Evolutionary conservation across 2,113 vertebrate genomes (phyloP), one percentile per base, ranked within the genome.

Genomic region (Ranitomeya variabilis): DNA sequence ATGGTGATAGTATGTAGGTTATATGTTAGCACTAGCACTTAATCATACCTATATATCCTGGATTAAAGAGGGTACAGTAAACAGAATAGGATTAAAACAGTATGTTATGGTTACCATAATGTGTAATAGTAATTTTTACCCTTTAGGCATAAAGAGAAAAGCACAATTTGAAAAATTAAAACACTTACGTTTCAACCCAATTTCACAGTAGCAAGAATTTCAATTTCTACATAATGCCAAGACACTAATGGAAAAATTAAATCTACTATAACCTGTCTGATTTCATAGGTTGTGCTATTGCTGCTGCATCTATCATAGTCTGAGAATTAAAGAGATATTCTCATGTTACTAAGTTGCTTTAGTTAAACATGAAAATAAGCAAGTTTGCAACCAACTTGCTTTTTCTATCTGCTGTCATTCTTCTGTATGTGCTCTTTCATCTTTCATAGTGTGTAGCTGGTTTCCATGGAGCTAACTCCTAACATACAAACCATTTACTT

Each of bases 121-220:
- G 12, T 67, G 21, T 23, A 9, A 8, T 67, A 67, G 64, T 67
- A 5, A 26, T 26, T 69, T 13, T 69, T 18, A 74, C 71, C 71
- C 16, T 45, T 6, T 8, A 74, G 31, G 37, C 8, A 57, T 57
- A 57, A 57, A 74, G 21, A 45, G 1, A n/a, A 67, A 67, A 74
- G 14, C 31, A 9, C 15, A 45, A 37, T 74, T 60, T 80, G 7
- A 60, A 59, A 60, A 80, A 60, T 60, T 59, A 83, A 83, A 82
- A 81, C 13, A 16, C n/a, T 62, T 85, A 18, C 15, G 55, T 78
- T 59, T 78, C 85, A 78, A 64, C 21, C 85, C 45, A 64, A 78
- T 86, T 86, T 86, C 73, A 86, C 55, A 60, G 57, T 4, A 64
- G 55, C 18, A 78, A 64, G 55, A 64, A 31, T 64, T 52, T 77